Percentiles rank a stretch among this genome's conserved stretches.
Conservation (phyloP, 2,113 vertebrate species). For the Beaufortia kweichowensis region DNA sequence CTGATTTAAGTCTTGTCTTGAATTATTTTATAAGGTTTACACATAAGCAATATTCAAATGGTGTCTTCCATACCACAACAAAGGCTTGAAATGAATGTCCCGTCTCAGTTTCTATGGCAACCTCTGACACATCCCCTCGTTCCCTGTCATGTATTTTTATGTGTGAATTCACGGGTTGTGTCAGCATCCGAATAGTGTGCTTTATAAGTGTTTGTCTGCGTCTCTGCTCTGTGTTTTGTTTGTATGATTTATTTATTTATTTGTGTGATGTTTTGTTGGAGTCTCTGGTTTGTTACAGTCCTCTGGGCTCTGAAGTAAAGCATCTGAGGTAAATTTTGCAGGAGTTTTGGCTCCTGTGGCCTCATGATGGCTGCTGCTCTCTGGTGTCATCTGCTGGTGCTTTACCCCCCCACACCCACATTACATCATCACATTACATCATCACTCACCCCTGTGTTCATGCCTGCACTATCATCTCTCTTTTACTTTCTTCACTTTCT, state of each 20-base stretch:
- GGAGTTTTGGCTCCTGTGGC: slow-evolving; percentile 59
- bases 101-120: no score
- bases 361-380: slow-evolving; percentile 60
- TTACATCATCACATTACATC: slow-evolving; percentile 23
- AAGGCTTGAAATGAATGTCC: no score
- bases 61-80: not conserved
- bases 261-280: slow-evolving; percentile 35
- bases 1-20: not conserved
- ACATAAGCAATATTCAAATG: not conserved
- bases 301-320: slow-evolving; percentile 68
- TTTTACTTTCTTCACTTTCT: slow-evolving; percentile 44
- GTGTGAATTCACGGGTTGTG: no score
- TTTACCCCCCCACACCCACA: slow-evolving; percentile 21
- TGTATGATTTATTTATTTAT: slow-evolving; percentile 55
- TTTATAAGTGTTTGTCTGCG: slow-evolving; percentile 42
- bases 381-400: slow-evolving; percentile 63
- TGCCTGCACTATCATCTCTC: slow-evolving; percentile 65
- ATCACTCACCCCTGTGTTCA: slow-evolving; percentile 59
- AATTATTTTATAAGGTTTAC: not conserved
- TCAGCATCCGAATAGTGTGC: not conserved
- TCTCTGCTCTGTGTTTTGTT: slow-evolving; percentile 29
- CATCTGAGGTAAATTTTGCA: slow-evolving; percentile 71
- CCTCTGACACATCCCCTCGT: no score
- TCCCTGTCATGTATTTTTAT: no score
- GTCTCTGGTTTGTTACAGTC: slow-evolving; percentile 65